Evolutionary conservation across 2,888 invertebrate genomes (phyloP).

Genomic region (Vesta saturnalis): DNA sequence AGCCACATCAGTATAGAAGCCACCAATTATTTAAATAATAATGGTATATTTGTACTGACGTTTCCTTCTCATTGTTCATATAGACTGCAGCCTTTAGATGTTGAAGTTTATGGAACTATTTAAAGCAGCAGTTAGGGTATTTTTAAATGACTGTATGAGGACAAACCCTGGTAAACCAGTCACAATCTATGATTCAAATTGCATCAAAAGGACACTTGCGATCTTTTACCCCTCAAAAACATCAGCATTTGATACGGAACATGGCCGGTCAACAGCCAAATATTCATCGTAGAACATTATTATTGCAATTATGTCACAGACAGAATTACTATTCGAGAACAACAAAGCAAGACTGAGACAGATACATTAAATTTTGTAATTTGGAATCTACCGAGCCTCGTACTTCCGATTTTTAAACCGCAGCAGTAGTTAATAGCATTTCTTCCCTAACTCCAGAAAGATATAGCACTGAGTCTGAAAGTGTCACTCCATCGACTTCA

Average conservation of each 20-base stretch:
- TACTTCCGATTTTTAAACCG: not conserved
- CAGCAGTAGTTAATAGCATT: not conserved
- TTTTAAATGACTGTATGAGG: constrained; percentile 15
- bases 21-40: constrained; percentile 8
- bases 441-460: no score
- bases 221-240: constrained; percentile 13
- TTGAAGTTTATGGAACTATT: no score
- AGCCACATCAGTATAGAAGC: no score
- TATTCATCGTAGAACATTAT: no score
- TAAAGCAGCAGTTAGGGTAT: constrained; percentile 14
- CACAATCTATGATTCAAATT: not conserved
- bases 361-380: not conserved
- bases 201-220: constrained; percentile 1
- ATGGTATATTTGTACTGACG: constrained; percentile 10
- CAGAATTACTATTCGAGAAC: not conserved
- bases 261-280: not conserved
- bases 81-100: no score
- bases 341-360: not conserved
- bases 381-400: not conserved
- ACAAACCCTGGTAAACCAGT: no score
- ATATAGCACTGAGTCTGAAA: not conserved
- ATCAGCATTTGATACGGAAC: constrained; percentile 7
- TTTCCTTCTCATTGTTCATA: not conserved
- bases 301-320: no score
- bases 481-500: not conserved